Percentiles rank a stretch among this genome's conserved stretches.
phyloP scores from a whole-genome alignment of 2,797 vertebrate genomes.

The Scarus forsteni region DNA sequence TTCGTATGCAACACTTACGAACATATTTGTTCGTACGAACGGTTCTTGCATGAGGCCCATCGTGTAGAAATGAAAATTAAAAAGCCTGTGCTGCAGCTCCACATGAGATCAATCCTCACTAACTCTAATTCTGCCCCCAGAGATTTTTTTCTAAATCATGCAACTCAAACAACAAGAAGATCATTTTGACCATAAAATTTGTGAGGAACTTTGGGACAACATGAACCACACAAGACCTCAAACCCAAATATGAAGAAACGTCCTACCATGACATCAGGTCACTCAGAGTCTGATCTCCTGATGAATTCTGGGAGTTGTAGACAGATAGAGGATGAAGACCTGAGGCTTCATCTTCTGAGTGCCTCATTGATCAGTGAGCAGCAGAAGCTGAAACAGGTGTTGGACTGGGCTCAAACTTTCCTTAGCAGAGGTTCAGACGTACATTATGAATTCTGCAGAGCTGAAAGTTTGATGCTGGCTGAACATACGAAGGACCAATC shows the following conservation, averaged over 20 bases:
- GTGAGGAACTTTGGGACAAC: no score
- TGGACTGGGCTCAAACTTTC: slow-evolving; percentile 77
- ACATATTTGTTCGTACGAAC: no score
- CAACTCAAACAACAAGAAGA: no score
- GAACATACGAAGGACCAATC: neutral
- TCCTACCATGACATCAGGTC: neutral
- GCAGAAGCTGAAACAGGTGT: slow-evolving; percentile 76
- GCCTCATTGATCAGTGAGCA: slow-evolving; percentile 67
- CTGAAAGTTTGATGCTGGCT: slow-evolving; percentile 2
- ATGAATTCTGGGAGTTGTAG: slow-evolving; percentile 43
- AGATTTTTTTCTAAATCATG: no score
- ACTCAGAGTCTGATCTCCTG: slow-evolving; percentile 2
- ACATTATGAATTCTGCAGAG: slow-evolving; percentile 20
- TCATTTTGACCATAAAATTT: no score
- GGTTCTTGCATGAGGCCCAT: no score
- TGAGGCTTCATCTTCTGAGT: slow-evolving; percentile 49
- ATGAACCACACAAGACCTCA: no score
- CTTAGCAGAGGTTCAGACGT: slow-evolving; percentile 37
- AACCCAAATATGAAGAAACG: neutral
- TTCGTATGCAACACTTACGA: no score
- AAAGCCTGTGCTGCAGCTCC: no score
- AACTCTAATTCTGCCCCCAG: no score
- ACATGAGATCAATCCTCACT: no score
- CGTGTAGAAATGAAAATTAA: no score
- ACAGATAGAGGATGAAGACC: slow-evolving; percentile 15